phyloP scores from a whole-genome alignment of 2,113 vertebrate species.

The Otocyon megalotis region DNA sequence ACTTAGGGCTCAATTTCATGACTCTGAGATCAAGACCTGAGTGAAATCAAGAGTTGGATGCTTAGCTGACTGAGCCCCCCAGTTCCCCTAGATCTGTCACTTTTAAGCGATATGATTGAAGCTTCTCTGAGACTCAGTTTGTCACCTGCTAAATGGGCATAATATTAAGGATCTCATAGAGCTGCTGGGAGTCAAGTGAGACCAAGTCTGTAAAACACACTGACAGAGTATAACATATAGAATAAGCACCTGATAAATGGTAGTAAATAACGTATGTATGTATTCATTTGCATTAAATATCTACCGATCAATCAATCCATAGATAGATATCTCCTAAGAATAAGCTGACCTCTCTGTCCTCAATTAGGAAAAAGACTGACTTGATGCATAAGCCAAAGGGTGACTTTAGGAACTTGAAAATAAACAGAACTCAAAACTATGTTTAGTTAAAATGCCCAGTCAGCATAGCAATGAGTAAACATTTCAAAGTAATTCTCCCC shows the following conservation, averaged over 20 bases:
- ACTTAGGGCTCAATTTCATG: too few species aligned
- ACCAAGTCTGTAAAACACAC: not conserved
- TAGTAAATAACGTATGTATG: not conserved
- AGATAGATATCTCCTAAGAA: not conserved
- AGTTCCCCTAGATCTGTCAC: not conserved
- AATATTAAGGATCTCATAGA: not conserved
- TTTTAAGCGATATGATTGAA: not conserved
- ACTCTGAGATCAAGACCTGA: not conserved
- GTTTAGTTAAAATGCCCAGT: not conserved
- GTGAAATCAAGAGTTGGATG: not conserved
- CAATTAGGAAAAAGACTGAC: not conserved
- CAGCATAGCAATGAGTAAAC: not conserved
- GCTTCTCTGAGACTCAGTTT: not conserved
- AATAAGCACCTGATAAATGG: too few species aligned
- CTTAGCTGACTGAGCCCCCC: not conserved
- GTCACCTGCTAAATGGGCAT: not conserved
- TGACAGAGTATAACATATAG: rapidly evolving
- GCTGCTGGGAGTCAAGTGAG: too few species aligned
- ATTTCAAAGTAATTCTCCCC: not conserved
- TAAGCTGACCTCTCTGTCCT: not conserved
- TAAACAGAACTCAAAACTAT: not conserved
- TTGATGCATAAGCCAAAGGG: not conserved
- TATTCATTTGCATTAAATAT: not conserved
- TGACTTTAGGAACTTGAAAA: not conserved
- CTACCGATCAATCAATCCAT: too few species aligned